Conservation (phyloP, 2,797 vertebrate genomes). For the Peromyscus melanophrys region DNA sequence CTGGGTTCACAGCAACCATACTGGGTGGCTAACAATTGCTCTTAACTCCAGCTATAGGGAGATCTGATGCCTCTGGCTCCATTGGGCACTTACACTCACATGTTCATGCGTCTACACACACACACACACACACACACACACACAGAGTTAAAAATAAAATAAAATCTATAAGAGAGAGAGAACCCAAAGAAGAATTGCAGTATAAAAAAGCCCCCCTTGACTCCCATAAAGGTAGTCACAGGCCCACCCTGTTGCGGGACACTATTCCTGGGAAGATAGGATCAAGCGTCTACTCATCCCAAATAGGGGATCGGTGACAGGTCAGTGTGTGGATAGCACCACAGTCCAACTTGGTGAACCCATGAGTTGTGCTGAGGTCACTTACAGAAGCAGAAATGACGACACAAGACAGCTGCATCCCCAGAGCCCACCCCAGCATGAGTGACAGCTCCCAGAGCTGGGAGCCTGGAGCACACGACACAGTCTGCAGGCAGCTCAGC, state of each 20-base stretch:
- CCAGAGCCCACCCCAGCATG: no score
- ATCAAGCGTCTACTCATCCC: no score
- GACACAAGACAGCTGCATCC: neutral
- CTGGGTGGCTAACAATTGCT: neutral
- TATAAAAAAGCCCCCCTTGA: accelerated
- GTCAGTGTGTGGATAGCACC: neutral
- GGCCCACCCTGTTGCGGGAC: neutral
- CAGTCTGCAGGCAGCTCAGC: neutral
- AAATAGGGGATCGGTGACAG: neutral
- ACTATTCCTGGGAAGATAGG: no score
- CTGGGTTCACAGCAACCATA: neutral
- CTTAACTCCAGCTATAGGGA: neutral
- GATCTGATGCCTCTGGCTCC: neutral
- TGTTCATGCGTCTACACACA: neutral
- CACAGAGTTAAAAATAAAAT: neutral
- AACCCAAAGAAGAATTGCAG: neutral
- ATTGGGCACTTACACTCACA: neutral
- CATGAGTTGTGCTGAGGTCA: neutral
- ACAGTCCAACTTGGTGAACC: no score
- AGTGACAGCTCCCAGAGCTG: no score
- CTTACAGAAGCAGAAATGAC: neutral
- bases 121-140: neutral
- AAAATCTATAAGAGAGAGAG: neutral
- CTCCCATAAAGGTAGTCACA: neutral
- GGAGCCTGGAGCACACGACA: neutral